Conservation (phyloP, 2,888 invertebrate genomes). For the Calephelis perditalis region DNA sequence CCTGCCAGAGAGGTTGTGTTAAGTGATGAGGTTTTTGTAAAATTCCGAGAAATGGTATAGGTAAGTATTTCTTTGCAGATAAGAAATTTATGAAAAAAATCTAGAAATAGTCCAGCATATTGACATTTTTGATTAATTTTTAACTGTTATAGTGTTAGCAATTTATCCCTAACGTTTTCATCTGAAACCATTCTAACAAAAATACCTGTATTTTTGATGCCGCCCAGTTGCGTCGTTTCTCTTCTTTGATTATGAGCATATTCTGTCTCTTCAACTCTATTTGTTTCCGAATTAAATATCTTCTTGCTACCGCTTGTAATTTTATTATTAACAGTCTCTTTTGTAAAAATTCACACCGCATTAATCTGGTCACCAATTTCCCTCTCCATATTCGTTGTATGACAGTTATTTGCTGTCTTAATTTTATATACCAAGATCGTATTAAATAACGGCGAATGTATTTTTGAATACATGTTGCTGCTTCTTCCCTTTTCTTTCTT, state of each 20-base stretch:
- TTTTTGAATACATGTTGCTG: conserved; percentile 56
- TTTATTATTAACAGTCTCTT: conserved; percentile 46
- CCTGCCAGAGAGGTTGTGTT: no score
- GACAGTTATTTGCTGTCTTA: conserved; percentile 42
- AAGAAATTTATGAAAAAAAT: no score
- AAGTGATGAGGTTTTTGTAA: no score
- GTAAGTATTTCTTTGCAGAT: no score
- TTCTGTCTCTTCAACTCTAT: conserved; percentile 60
- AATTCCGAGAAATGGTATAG: no score
- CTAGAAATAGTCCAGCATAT: no score
- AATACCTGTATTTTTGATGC: conserved; percentile 81
- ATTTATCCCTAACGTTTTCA: no score
- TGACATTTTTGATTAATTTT: no score
- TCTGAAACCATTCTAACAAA: background rate
- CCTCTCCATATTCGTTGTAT: conserved; percentile 65
- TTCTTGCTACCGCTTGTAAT: conserved; percentile 66
- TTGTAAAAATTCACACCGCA: conserved; percentile 51
- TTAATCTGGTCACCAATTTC: conserved; percentile 49
- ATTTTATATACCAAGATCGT: conserved; percentile 44
- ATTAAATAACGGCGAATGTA: conserved; percentile 48
- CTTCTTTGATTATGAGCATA: conserved; percentile 56
- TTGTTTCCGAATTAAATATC: conserved; percentile 67
- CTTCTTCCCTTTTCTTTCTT: conserved; percentile 38
- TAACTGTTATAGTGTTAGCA: no score
- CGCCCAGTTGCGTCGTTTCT: conserved; percentile 64